These are phyloP conservation scores for Neogobius melanostomus DNA, from an alignment of 2,113 vertebrate genomes.

Conservation along the genomic window DNA sequence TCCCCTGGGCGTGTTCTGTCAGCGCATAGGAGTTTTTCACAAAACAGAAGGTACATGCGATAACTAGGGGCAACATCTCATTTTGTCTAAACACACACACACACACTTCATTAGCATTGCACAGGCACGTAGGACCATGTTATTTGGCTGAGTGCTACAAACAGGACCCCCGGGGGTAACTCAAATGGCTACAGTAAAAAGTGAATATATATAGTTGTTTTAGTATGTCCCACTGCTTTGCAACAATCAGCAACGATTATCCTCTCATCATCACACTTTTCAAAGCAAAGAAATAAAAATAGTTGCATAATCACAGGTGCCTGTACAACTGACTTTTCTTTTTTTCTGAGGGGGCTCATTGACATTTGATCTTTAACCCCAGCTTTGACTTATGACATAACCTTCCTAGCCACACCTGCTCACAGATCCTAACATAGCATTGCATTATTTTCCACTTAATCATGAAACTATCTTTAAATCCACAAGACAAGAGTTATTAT, in stretches of 20 bases:
- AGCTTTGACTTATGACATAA: neutral
- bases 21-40: constrained; percentile 40
- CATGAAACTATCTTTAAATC: too few relatives aligned
- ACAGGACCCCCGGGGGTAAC: constrained; percentile 28
- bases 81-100: constrained; percentile 23
- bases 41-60: constrained; percentile 40
- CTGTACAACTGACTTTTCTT: neutral
- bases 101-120: constrained; percentile 17
- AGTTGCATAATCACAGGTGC: neutral
- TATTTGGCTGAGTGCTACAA: constrained; percentile 23
- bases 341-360: too few relatives aligned
- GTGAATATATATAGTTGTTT: constrained; percentile 23
- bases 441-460: neutral
- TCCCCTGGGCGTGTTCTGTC: constrained; percentile 44
- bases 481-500: too few relatives aligned
- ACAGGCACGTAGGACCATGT: constrained; percentile 19
- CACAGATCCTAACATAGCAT: neutral
- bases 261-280: constrained; percentile 21
- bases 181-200: constrained; percentile 47
- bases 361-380: constrained; percentile 8
- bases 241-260: constrained; percentile 31
- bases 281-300: neutral
- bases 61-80: constrained; percentile 49
- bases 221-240: constrained; percentile 37
- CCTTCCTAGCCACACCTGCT: neutral